phyloP scores from a whole-genome alignment of 2,797 vertebrate genomes.

The Cirrhinus mrigala region DNA sequence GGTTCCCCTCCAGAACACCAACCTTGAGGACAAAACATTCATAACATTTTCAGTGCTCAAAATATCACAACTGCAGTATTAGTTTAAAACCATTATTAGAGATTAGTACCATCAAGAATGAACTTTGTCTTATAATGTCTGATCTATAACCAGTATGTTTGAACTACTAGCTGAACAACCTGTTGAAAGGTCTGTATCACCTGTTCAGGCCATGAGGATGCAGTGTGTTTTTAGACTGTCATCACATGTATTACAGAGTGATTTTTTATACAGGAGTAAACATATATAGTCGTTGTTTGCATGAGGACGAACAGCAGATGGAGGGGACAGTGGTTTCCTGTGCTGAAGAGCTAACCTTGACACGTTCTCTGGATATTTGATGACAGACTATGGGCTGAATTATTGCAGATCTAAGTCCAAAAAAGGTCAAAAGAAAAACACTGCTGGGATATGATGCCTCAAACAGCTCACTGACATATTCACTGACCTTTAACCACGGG shows the following conservation, averaged over 20 bases:
- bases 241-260: constrained; percentile 16
- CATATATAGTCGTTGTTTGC: constrained; percentile 42
- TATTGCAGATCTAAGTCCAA: neutral
- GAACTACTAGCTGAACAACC: neutral
- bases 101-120: neutral
- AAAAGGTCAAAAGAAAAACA: neutral
- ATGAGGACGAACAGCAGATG: constrained; percentile 50
- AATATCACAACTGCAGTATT: neutral
- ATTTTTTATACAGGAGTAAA: constrained; percentile 41
- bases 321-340: constrained; percentile 33
- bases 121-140: neutral
- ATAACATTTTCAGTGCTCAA: neutral
- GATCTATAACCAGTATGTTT: constrained; percentile 5
- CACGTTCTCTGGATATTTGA: constrained; percentile 7
- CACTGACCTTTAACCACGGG: neutral
- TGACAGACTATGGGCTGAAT: neutral
- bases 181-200: constrained; percentile 15
- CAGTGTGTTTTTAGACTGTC: constrained; percentile 29
- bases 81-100: neutral
- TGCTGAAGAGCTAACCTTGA: constrained; percentile 36
- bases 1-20: constrained; percentile 78
- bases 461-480: neutral
- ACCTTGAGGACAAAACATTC: constrained; percentile 62
- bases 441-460: neutral
- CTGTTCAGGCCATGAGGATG: neutral